A percentile compares a stretch with the other conserved stretches of the same genome.
Conservation (phyloP, 2,113 vertebrate species). For the Phylloscopus whistleri region DNA sequence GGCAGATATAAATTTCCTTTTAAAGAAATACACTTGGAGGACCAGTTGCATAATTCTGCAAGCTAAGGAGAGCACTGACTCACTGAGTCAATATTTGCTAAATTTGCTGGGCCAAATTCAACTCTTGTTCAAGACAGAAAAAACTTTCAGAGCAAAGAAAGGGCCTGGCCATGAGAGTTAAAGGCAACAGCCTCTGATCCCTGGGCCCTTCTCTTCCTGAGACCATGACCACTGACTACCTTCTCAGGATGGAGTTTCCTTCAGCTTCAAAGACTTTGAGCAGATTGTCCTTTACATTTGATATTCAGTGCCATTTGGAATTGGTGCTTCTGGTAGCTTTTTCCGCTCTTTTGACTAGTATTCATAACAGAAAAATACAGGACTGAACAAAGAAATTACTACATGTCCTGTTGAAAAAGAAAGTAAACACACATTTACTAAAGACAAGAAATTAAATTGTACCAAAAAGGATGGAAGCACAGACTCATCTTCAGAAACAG, state of each 20-base stretch:
- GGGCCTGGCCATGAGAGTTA: background rate
- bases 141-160: background rate
- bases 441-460: background rate
- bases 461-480: background rate
- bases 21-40: slow-evolving; percentile 20
- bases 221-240: background rate
- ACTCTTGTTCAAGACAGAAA: background rate
- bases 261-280: background rate
- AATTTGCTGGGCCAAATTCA: slow-evolving; percentile 35
- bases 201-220: background rate
- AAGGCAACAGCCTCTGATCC: background rate
- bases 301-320: background rate
- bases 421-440: background rate
- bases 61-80: slow-evolving; percentile 44
- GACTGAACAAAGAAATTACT: background rate
- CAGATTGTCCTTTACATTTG: background rate
- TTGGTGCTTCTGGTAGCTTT: background rate
- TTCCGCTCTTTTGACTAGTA: background rate
- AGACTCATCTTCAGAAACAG: background rate
- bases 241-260: background rate
- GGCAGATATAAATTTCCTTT: slow-evolving; percentile 20
- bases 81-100: slow-evolving; percentile 57
- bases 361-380: background rate
- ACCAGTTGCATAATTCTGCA: slow-evolving; percentile 35
- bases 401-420: background rate